Evolutionary conservation across 1,140 invertebrate genomes (phyloP).

Genomic region (Eumeta japonica): DNA sequence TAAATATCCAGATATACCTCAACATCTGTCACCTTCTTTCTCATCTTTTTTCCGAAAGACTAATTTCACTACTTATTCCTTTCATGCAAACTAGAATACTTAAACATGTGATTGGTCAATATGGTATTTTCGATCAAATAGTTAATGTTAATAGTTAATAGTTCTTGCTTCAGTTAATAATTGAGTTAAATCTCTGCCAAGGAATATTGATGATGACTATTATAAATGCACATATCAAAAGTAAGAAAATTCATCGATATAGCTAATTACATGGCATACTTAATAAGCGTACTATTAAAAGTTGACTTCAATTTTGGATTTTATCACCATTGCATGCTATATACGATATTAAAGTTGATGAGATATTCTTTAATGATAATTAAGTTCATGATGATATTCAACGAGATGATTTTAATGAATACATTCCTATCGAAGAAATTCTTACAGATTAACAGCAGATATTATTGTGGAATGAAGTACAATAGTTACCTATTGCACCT

Average conservation of each 20-base stretch:
- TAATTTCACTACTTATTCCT: constrained; percentile 21
- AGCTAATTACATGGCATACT: constrained; percentile 11
- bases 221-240: constrained; percentile 13
- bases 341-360: constrained; percentile 4
- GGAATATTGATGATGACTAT: constrained; percentile 14
- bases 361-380: constrained; percentile 9
- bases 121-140: constrained; percentile 13
- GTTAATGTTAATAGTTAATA: no score
- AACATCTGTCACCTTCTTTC: constrained; percentile 11
- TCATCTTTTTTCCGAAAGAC: constrained; percentile 15
- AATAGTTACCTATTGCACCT: constrained; percentile 23
- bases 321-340: constrained; percentile 10
- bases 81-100: constrained; percentile 12
- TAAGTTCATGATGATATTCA: neutral
- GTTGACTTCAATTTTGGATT: constrained; percentile 11
- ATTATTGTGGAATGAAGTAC: constrained; percentile 26
- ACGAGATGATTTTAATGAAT: constrained; percentile 9
- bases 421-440: constrained; percentile 18
- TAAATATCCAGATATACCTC: constrained; percentile 13
- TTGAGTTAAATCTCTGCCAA: constrained; percentile 12
- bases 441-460: constrained; percentile 26
- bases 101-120: no score
- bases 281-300: constrained; percentile 13
- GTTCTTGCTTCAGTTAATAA: constrained; percentile 10
- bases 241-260: constrained; percentile 16